Base-by-base conservation (phyloP, 2,888 invertebrate species). In the Acleris literana region DNA sequence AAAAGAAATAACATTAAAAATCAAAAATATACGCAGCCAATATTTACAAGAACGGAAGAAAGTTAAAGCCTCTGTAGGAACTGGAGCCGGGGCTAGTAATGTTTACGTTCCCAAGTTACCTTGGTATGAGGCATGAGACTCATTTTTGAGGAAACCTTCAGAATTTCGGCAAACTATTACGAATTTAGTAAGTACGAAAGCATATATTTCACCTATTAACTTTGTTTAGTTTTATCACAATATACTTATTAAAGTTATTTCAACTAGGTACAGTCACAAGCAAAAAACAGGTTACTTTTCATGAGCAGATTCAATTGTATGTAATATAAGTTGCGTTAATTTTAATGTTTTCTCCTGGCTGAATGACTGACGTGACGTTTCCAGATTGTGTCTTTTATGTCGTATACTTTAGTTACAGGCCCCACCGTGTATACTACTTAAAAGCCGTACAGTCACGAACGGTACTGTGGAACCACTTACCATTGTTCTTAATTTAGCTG, bases 21-120 rank as follows among this genome's bases (percentile, higher is more conserved):
- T 58, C 16, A 61, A 61, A 53, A 55, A 55, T 55, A 62, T 62
- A 25, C 22, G 48, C 17, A 62, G 48, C 16, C 62, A 62, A 48
- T 61, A 61, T 52, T 22, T 22, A 22, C 22, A 20, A 22, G 20
- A 52, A 52, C 20, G 22, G 13, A 52, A 52, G 22, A 52, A 52
- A 52, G 51, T 59, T 9, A 49, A 51, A 49, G 17, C 18, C 18
- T 43, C 57, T 44, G 6, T 61, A 22, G 61, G 61, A 17, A 52
- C 61, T 53, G 61, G 61, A 53, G 52, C 60, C 33, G 9, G 33
- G 33, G 33, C 9, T 33, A 33, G 33, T 33, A 33, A 33, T 33
- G 33, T 33, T 9, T 33, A 33, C 33, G 33, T 33, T 33, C 33
- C 33, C 17, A 43, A 52, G 39, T 43, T 60, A 20, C 20, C 52